phyloP scores from a whole-genome alignment of 2,113 vertebrate genomes.

The Cercopithecus mona region DNA sequence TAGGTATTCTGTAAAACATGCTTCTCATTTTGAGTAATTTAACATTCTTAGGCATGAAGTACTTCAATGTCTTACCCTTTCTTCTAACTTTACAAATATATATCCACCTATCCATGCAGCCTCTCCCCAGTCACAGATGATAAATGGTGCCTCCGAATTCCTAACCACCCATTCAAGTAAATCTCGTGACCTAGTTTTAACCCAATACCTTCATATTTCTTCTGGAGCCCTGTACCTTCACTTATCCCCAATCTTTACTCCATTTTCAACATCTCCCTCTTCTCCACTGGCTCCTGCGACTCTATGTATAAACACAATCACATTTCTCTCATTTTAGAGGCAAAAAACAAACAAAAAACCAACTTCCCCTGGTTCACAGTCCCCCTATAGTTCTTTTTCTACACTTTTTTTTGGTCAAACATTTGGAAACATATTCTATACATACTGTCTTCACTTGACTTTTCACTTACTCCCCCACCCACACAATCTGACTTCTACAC shows the following conservation, averaged over 20 bases:
- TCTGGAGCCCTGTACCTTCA: neutral
- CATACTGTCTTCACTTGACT: neutral
- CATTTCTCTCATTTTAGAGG: neutral
- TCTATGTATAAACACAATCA: neutral
- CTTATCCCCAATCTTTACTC: neutral
- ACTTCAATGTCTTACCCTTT: constrained; percentile 5
- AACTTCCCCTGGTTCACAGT: constrained; percentile 1
- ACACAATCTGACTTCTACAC: neutral
- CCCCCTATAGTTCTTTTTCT: neutral
- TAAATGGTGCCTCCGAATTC: neutral
- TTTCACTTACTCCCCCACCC: neutral
- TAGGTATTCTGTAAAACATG: neutral
- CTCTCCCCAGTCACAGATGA: neutral
- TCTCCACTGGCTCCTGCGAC: neutral
- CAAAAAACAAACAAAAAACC: neutral
- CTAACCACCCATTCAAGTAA: neutral
- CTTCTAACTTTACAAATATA: neutral
- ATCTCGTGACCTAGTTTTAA: neutral
- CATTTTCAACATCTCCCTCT: neutral
- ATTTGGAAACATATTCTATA: neutral
- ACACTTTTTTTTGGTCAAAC: too few relatives aligned
- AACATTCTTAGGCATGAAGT: neutral
- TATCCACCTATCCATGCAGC: neutral
- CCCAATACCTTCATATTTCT: neutral
- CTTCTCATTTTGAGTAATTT: neutral